Percentiles rank a stretch among this genome's conserved stretches.
Evolutionary conservation across 1,140 invertebrate species (phyloP).

Genomic region (Macrocentrus cingulum): DNA sequence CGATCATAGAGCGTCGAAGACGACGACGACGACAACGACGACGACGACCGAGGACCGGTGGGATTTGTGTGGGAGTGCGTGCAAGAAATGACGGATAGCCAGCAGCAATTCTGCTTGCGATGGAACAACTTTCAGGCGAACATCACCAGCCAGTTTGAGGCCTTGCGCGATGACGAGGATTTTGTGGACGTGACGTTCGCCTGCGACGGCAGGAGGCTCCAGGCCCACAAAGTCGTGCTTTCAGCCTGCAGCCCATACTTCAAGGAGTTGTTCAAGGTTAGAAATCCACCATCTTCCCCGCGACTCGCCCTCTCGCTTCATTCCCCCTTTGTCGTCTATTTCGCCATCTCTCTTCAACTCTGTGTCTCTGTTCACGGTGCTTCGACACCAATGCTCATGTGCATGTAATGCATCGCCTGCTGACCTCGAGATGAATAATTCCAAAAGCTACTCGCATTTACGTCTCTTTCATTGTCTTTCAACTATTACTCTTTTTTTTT

Average conservation of each 20-base stretch:
- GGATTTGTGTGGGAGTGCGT: conserved; percentile 33
- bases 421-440: conserved; percentile 35
- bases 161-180: conserved; percentile 76
- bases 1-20: conserved; percentile 11
- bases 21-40: conserved; percentile 14
- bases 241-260: conserved; percentile 80
- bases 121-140: conserved; percentile 93
- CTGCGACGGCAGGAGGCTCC: conserved; percentile 74
- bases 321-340: conserved; percentile 2
- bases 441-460: no score
- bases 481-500: no score
- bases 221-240: conserved; percentile 79
- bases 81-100: conserved; percentile 57
- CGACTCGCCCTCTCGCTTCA: conserved; percentile 28
- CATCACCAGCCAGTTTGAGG: conserved; percentile 80
- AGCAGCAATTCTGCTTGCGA: conserved; percentile 85
- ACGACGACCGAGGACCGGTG: conserved; percentile 21
- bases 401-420: conserved; percentile 24
- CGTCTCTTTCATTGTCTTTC: no score
- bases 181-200: conserved; percentile 83
- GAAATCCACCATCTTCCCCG: conserved; percentile 42
- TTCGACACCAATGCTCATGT: conserved; percentile 24
- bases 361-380: conserved; percentile 27
- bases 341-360: not conserved
- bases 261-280: conserved; percentile 80